Percentiles rank a stretch among this genome's conserved stretches.
Conservation (phyloP, 2,888 invertebrate genomes). For the Drosophila silvestris region DNA sequence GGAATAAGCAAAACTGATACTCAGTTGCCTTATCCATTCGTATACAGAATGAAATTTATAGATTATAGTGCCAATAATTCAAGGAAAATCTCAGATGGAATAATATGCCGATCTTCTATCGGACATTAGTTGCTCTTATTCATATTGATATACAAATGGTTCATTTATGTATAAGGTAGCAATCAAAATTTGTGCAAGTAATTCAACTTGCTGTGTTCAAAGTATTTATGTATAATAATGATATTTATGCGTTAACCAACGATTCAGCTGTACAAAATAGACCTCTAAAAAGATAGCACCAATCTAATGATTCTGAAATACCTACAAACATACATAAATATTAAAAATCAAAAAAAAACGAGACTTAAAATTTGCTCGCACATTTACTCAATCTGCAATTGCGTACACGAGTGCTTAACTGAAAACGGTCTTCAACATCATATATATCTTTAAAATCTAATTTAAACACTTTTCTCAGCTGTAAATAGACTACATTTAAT, state of each 20-base stretch:
- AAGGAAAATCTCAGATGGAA: constrained; percentile 58
- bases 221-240: constrained; percentile 26
- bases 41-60: constrained; percentile 30
- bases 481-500: background rate
- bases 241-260: constrained; percentile 23
- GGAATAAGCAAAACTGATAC: constrained; percentile 24
- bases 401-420: constrained; percentile 36
- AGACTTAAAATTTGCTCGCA: constrained; percentile 35
- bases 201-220: constrained; percentile 40
- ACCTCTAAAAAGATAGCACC: constrained; percentile 13
- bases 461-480: background rate
- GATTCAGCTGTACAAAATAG: constrained; percentile 31
- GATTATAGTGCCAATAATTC: constrained; percentile 56
- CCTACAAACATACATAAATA: constrained; percentile 14
- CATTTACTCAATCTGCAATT: constrained; percentile 15
- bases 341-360: constrained; percentile 23
- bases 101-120: constrained; percentile 32
- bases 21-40: constrained; percentile 40
- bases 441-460: constrained; percentile 7
- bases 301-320: constrained; percentile 36
- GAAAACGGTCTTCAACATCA: constrained; percentile 25
- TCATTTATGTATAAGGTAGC: constrained; percentile 22
- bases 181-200: constrained; percentile 27
- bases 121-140: constrained; percentile 30
- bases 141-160: constrained; percentile 13